Base-by-base conservation (phyloP, 1,140 invertebrate genomes). In the Hydropsyche tenuis region DNA sequence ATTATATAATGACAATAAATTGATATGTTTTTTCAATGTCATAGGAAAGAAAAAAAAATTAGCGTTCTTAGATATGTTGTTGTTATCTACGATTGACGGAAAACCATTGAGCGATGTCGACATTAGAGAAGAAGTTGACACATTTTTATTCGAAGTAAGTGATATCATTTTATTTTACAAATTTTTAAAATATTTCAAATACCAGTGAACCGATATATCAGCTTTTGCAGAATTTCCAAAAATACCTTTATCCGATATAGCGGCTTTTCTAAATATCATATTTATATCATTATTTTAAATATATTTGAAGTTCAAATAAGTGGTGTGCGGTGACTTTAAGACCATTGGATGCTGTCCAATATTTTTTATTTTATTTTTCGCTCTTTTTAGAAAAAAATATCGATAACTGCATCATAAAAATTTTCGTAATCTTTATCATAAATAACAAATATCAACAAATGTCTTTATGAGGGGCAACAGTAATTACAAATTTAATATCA, bases 21-120 rank as follows among this genome's bases (percentile, higher is more conserved):
- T 73, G 16, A 68, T 30, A 62, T 2, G 9, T 72, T 20, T 42
- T 45, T 22, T 72, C 25, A 51, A 51, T 37, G 30, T 64, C 22
- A 73, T 74, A 85, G 87, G 84, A 65, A 80, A 81, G 0, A 88
- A 87, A 77, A 90, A 90, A 51, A 86, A 88, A 75, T 82, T 91
- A 69, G 91, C 91, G 5, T 93, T 95, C 81, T 83, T 95, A 77
- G 93, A 95, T 84, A 81, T 94, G 48, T 80, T 95, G 7, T 82
- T 95, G 2, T 83, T 90, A 78, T 84, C 87, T 43, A 86, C 86
- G 71, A 81, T 87, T 6, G 85, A 88, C 75, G 89, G 86, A 3
- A 80, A 82, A 43, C 81, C 82, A 43, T 83, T 94, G 42, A 87
- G 85, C 12, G 85, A 91, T 77, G 81, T 86, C 12, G 90, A 91